A percentile compares a stretch with the other conserved stretches of the same genome.
These are phyloP conservation scores for Mizuhopecten yessoensis DNA, from an alignment of 1,140 invertebrate genomes.

Conservation along the genomic window DNA sequence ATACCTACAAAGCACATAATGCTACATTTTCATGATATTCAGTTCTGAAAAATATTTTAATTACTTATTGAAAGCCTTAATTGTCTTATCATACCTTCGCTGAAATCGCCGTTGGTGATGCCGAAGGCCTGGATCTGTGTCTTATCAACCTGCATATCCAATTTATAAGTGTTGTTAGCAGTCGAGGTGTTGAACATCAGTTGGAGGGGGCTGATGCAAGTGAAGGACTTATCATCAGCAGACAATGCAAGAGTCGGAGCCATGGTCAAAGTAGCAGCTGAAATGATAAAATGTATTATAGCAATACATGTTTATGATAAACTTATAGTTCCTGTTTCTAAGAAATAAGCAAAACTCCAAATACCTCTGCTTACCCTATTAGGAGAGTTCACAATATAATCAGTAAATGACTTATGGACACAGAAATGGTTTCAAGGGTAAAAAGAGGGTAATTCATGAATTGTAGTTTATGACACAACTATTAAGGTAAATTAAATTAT, in stretches of 20 bases:
- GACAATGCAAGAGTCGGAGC: neutral
- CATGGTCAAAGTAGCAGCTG: neutral
- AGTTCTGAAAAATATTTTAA: too few species aligned
- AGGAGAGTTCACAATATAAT: too few species aligned
- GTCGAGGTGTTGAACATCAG: neutral
- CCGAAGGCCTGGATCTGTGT: conserved; percentile 50
- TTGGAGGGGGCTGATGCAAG: conserved; percentile 12
- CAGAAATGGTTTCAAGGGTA: too few species aligned
- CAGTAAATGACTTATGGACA: too few species aligned
- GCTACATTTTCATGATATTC: too few species aligned
- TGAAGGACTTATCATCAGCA: conserved; percentile 41
- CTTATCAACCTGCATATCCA: neutral
- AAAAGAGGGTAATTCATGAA: too few species aligned
- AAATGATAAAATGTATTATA: neutral
- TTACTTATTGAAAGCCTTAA: too few species aligned
- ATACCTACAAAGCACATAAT: too few species aligned
- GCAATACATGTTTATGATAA: neutral
- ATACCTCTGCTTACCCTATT: neutral
- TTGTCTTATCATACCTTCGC: too few species aligned
- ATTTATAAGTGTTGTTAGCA: conserved; percentile 41
- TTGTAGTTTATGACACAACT: too few species aligned
- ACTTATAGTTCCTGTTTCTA: too few species aligned
- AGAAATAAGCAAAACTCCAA: neutral
- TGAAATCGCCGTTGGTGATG: conserved; percentile 25
- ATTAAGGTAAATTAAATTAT: too few species aligned